phyloP scores from a whole-genome alignment of 2,888 invertebrate genomes.

The Perdita meconis region DNA sequence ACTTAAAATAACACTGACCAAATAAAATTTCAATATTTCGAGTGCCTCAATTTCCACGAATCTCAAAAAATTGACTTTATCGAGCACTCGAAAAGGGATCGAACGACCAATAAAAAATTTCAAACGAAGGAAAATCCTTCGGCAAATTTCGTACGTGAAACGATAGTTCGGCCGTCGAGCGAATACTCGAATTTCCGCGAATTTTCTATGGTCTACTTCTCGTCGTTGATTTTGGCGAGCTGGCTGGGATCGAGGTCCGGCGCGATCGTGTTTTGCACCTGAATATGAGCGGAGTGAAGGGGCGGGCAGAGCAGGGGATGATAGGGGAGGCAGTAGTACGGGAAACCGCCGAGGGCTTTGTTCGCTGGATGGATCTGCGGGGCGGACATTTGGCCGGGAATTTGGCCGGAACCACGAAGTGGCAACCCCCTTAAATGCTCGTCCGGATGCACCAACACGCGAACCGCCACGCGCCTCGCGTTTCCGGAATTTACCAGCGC shows the following conservation, averaged over 20 bases:
- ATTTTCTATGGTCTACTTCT: slow-evolving; percentile 69
- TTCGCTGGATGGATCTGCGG: slow-evolving; percentile 79
- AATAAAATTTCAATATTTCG: too few species aligned
- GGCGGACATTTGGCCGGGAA: slow-evolving; percentile 78
- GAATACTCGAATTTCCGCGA: neutral
- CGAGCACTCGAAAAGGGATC: too few species aligned
- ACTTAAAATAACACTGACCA: neutral
- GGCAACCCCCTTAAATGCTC: slow-evolving; percentile 81
- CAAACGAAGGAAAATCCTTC: too few species aligned
- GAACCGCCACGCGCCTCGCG: slow-evolving; percentile 94
- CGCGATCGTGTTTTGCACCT: slow-evolving; percentile 76
- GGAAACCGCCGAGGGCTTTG: slow-evolving; percentile 80
- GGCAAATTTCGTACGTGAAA: too few species aligned
- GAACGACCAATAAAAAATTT: too few species aligned
- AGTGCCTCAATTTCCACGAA: neutral
- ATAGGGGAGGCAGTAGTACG: slow-evolving; percentile 82
- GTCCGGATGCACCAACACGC: slow-evolving; percentile 90
- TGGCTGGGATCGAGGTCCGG: slow-evolving; percentile 76
- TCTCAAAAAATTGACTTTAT: too few species aligned
- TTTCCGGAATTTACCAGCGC: slow-evolving; percentile 87
- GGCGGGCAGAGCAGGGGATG: slow-evolving; percentile 81
- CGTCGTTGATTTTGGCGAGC: slow-evolving; percentile 76
- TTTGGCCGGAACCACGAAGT: slow-evolving; percentile 77
- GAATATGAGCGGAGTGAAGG: slow-evolving; percentile 79
- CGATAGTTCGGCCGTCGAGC: too few species aligned